Conservation (phyloP, 2,113 vertebrate species). For the Colossoma macropomum region DNA sequence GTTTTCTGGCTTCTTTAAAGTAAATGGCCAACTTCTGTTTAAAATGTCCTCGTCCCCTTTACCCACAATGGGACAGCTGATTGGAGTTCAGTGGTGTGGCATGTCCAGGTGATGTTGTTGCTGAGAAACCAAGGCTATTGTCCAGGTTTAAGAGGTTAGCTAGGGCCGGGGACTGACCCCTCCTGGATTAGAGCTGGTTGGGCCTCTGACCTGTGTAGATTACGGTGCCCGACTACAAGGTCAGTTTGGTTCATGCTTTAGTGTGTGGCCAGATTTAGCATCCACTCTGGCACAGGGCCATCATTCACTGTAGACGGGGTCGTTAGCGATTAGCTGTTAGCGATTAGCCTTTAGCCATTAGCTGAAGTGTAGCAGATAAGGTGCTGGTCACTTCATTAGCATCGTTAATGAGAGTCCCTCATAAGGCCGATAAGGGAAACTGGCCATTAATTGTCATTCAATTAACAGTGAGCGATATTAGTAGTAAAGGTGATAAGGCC, state of each 20-base stretch:
- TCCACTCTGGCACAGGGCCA: not conserved
- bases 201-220: not conserved
- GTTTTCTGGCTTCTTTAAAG: too few species aligned
- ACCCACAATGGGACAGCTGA: too few species aligned
- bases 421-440: constrained; percentile 48
- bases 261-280: not conserved
- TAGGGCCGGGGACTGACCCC: not conserved
- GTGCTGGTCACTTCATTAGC: constrained; percentile 55
- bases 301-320: constrained; percentile 2
- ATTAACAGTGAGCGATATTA: constrained; percentile 52
- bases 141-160: not conserved
- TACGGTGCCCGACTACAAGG: not conserved
- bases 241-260: not conserved
- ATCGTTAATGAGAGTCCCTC: constrained; percentile 42
- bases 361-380: constrained; percentile 55
- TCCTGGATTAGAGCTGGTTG: not conserved
- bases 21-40: too few species aligned
- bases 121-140: not conserved
- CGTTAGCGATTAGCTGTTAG: constrained; percentile 50
- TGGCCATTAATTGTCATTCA: constrained; percentile 59
- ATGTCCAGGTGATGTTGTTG: not conserved
- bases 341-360: constrained; percentile 51
- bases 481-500: constrained; percentile 47
- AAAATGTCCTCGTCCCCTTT: not conserved
- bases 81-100: not conserved